Evolutionary conservation across 2,113 vertebrate genomes (phyloP), one percentile per base, ranked within the genome.

Genomic region (Gymnobelideus leadbeateri): DNA sequence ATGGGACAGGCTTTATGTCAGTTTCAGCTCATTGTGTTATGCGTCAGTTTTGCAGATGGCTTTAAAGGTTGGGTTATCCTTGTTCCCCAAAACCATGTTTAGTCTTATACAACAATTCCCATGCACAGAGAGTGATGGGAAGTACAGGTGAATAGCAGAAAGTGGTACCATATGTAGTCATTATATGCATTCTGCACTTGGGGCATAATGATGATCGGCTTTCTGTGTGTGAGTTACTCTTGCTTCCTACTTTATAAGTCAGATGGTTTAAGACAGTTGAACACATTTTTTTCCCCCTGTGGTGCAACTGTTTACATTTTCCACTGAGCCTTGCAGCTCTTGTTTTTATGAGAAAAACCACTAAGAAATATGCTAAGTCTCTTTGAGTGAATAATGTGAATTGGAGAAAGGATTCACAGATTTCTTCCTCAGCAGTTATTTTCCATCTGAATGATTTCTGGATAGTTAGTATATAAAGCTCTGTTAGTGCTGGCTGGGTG

Each of bases 331-430:
- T 94, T 93, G 52, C 7, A n/a, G 19, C 43, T 98, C 77, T 84
- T 96, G 12, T 95, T 97, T 94, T 97, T 94, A 25, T 31, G 3
- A 92, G 61, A 94, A 95, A 97, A 96, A 55, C 89, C 46, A 91
- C 25, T 94, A 96, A 51, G 7, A 96, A 97, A 92, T 57, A 53
- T 57, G 24, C 54, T 52, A 97, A 92, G 57, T 95, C 89, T 96
- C 96, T 91, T 96, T 96, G 84, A 98, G 91, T 95, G 97, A 97
- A 97, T 93, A 97, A 97, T 97, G 11, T 91, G 92, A 0, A 96
- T 97, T 91, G 97, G 96, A 97, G 94, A 96, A 97, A 91, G 9
- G 91, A 97, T 91, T 51, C 25, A 12, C 77, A 50, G 94, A 89
- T 91, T 95, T 94, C 90, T 92, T 96, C 95, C 92, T 95, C 95